These are phyloP conservation scores for Oreonectes daqikongensis DNA, from an alignment of 2,797 vertebrate genomes.

Conservation along the genomic window DNA sequence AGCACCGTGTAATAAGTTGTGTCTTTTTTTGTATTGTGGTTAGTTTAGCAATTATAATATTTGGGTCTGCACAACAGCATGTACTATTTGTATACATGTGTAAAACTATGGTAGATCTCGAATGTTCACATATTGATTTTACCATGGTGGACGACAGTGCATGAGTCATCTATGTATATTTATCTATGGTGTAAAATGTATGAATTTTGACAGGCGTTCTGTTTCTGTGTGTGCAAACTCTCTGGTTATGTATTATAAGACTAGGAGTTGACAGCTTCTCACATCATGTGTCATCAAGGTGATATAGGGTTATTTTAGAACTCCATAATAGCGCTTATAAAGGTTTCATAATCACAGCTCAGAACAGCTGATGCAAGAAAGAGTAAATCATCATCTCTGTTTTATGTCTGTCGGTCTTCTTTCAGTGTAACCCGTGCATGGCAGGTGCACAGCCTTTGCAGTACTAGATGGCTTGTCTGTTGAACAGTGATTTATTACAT, in stretches of 20 bases:
- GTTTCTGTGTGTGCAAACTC: background rate
- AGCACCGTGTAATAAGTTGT: too few relatives aligned
- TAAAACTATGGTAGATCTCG: too few relatives aligned
- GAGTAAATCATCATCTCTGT: constrained; percentile 22
- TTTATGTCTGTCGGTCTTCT: constrained; percentile 20
- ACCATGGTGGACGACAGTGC: too few relatives aligned
- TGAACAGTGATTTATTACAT: constrained; percentile 57
- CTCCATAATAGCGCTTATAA: background rate
- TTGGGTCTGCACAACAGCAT: too few relatives aligned
- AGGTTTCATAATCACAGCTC: constrained; percentile 22
- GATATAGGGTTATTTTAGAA: constrained; percentile 32
- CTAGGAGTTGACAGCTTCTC: background rate
- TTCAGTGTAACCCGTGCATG: constrained; percentile 14
- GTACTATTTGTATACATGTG: too few relatives aligned
- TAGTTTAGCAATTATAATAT: too few relatives aligned
- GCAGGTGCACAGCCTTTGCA: constrained; percentile 10
- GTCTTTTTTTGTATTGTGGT: too few relatives aligned
- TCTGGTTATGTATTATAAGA: background rate
- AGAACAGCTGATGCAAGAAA: constrained; percentile 27
- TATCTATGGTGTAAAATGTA: background rate
- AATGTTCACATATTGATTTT: too few relatives aligned
- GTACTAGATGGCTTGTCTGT: constrained; percentile 42
- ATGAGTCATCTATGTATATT: too few relatives aligned
- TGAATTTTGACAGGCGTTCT: background rate
- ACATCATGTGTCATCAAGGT: constrained; percentile 5